Evolutionary conservation across 2,113 vertebrate species (phyloP).

Genomic region (Eretmochelys imbricata): DNA sequence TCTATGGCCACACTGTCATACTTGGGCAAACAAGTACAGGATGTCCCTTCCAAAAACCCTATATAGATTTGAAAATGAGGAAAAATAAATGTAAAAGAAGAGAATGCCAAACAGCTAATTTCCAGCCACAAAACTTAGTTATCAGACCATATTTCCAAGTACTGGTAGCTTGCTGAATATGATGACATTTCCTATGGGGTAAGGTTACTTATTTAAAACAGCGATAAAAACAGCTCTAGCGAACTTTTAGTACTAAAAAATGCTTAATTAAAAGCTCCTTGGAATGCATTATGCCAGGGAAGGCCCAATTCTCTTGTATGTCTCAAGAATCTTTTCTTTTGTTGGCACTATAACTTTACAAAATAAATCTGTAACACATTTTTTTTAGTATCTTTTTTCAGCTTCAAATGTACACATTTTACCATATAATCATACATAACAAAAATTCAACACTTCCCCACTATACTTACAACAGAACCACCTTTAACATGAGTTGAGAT

Average conservation of each 20-base stretch:
- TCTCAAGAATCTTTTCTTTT: slow-evolving; percentile 24
- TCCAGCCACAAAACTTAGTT: neutral
- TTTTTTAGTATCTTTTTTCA: slow-evolving; percentile 1
- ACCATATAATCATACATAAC: slow-evolving; percentile 51
- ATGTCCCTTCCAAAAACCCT: neutral
- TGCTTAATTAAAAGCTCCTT: slow-evolving; percentile 20
- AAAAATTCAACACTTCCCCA: slow-evolving; percentile 50
- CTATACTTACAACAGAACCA: slow-evolving; percentile 28
- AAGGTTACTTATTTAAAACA: slow-evolving; percentile 18
- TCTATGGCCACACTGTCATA: neutral
- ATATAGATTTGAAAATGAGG: neutral
- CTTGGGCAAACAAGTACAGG: neutral
- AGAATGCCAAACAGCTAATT: neutral
- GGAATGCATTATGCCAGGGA: slow-evolving; percentile 17
- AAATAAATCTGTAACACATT: neutral
- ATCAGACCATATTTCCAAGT: neutral
- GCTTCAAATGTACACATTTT: slow-evolving; percentile 46
- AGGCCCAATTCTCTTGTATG: slow-evolving; percentile 2
- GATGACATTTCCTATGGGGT: neutral
- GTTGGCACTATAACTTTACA: slow-evolving; percentile 43
- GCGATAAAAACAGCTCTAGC: neutral
- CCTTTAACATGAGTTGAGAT: slow-evolving; percentile 22
- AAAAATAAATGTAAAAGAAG: neutral
- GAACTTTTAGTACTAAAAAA: slow-evolving; percentile 17
- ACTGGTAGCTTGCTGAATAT: neutral